These are phyloP conservation scores for Simalia tracyae DNA, from an alignment of 2,797 vertebrate genomes.

Conservation along the genomic window DNA sequence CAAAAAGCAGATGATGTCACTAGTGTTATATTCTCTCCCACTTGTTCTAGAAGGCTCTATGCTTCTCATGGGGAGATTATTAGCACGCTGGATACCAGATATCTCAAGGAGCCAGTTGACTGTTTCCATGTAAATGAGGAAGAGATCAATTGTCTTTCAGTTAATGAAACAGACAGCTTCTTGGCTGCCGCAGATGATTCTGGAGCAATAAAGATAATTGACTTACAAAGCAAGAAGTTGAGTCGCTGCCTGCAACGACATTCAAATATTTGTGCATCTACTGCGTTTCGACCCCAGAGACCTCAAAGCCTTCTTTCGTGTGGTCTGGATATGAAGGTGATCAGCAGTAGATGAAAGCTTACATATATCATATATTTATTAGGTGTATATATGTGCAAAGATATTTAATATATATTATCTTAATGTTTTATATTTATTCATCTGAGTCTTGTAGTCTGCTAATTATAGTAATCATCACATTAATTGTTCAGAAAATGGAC, in stretches of 20 bases:
- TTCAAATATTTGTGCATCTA: conserved; percentile 93
- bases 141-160: conserved; percentile 88
- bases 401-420: not conserved
- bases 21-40: conserved; percentile 79
- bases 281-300: conserved; percentile 88
- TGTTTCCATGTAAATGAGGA: conserved; percentile 83
- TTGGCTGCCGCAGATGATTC: conserved; percentile 91
- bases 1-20: conserved; percentile 78
- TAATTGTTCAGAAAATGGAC: not conserved
- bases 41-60: conserved; percentile 74
- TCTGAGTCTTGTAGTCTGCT: not conserved
- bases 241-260: conserved; percentile 85
- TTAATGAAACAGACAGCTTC: conserved; percentile 79
- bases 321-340: conserved; percentile 98
- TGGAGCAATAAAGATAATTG: conserved; percentile 84
- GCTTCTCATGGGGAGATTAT: conserved; percentile 83
- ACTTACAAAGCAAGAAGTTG: conserved; percentile 84
- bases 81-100: conserved; percentile 83
- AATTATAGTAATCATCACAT: not conserved
- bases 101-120: conserved; percentile 75
- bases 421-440: not conserved
- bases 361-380: not conserved
- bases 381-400: not conserved
- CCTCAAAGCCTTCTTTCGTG: conserved; percentile 92
- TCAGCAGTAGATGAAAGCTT: conserved; percentile 32